A percentile compares a stretch with the other conserved stretches of the same genome.
Conservation (phyloP, 1,140 invertebrate genomes). For the Patella vulgata region DNA sequence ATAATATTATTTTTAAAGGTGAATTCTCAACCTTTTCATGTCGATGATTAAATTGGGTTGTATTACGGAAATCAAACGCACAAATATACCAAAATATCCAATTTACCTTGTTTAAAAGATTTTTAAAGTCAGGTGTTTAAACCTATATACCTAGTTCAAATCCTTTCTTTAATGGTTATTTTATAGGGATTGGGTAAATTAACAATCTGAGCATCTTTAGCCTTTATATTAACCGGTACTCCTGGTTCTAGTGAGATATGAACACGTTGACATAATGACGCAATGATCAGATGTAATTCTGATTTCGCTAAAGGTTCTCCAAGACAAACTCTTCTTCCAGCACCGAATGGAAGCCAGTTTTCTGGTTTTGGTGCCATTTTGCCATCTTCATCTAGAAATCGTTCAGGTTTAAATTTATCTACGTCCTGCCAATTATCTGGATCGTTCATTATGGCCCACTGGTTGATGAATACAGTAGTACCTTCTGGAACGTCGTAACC, state of each 20-base stretch:
- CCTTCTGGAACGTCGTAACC: conserved; percentile 75
- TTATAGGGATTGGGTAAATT: too few species aligned
- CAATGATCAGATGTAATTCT: conserved; percentile 32
- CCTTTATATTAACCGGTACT: not conserved
- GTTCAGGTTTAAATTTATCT: conserved; percentile 79
- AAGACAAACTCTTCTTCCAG: too few species aligned
- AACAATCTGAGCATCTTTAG: too few species aligned
- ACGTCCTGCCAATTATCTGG: conserved; percentile 78
- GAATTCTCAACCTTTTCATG: too few species aligned
- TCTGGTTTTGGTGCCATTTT: conserved; percentile 34
- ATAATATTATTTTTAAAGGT: too few species aligned
- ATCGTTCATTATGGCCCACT: conserved; percentile 80
- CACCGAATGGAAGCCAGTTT: conserved; percentile 41
- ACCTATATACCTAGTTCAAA: too few species aligned
- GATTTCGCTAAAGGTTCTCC: conserved; percentile 37
- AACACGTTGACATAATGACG: conserved; percentile 40
- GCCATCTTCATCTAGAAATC: conserved; percentile 57
- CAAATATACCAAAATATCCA: too few species aligned
- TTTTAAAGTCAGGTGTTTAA: too few species aligned
- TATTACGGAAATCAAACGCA: too few species aligned
- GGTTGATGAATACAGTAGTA: conserved; percentile 85
- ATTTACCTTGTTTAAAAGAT: too few species aligned
- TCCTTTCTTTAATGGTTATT: too few species aligned
- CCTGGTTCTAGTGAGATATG: conserved; percentile 13
- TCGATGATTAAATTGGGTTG: too few species aligned